Percentiles rank a stretch among this genome's conserved stretches.
phyloP scores from a whole-genome alignment of 2,113 vertebrate species.

The Hoplias malabaricus region DNA sequence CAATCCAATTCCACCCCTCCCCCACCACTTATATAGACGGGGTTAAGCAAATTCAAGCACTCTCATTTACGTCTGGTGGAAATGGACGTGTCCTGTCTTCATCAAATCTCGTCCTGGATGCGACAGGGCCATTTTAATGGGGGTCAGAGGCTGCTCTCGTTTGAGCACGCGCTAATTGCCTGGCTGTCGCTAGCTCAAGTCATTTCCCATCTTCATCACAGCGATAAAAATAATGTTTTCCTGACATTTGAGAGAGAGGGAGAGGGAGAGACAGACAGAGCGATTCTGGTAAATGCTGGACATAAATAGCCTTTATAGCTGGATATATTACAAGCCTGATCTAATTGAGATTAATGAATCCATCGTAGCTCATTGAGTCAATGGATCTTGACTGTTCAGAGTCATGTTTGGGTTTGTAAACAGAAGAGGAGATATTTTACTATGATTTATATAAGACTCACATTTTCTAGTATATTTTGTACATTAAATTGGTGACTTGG shows the following conservation, averaged over 20 bases:
- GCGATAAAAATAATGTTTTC: not conserved
- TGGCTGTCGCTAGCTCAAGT: not conserved
- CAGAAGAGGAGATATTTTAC: too few relatives aligned
- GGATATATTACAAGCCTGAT: too few relatives aligned
- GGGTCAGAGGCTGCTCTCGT: not conserved
- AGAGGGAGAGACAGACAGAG: too few relatives aligned
- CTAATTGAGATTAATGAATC: too few relatives aligned
- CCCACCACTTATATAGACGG: not conserved
- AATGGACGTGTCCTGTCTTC: not conserved
- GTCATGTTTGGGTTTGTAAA: too few relatives aligned
- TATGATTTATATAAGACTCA: too few relatives aligned
- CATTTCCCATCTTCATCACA: not conserved
- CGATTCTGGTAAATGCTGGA: not conserved
- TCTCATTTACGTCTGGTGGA: not conserved
- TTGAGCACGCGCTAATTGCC: not conserved
- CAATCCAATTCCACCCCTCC: not conserved
- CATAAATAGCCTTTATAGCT: not conserved
- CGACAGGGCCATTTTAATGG: not conserved
- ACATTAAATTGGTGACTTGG: too few relatives aligned
- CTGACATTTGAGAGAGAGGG: not conserved
- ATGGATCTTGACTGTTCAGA: too few relatives aligned
- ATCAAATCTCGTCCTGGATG: conserved; percentile 7
- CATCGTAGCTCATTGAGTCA: too few relatives aligned
- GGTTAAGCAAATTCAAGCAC: not conserved
- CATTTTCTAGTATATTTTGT: too few relatives aligned